phyloP scores from a whole-genome alignment of 2,888 invertebrate species.

The Volucella zonaria region DNA sequence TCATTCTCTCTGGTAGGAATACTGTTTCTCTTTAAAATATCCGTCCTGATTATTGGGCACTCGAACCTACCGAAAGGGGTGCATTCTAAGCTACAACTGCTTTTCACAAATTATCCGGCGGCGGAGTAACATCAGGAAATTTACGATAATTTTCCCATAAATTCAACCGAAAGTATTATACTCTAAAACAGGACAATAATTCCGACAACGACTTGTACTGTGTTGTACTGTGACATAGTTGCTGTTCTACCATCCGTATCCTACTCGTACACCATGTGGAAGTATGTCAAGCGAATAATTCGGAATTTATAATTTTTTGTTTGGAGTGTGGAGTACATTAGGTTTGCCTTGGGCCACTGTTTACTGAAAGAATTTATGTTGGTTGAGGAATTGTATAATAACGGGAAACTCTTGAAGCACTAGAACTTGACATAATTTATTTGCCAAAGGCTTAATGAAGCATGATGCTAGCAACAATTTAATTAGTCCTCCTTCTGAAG shows the following conservation, averaged over 20 bases:
- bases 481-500: constrained; percentile 27
- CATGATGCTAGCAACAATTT: constrained; percentile 14
- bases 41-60: constrained; percentile 4
- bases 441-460: constrained; percentile 29
- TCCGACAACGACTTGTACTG: neutral
- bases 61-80: constrained; percentile 16
- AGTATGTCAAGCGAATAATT: constrained; percentile 30
- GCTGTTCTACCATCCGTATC: neutral
- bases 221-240: neutral
- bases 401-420: neutral
- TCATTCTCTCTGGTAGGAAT: neutral
- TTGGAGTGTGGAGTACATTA: constrained; percentile 26
- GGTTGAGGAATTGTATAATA: neutral
- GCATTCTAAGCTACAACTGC: neutral
- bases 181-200: neutral
- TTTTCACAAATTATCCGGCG: constrained; percentile 24
- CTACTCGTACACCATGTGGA: neutral
- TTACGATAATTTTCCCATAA: constrained; percentile 22
- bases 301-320: constrained; percentile 25
- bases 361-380: constrained; percentile 20
- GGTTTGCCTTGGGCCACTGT: neutral
- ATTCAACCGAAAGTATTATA: constrained; percentile 9
- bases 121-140: constrained; percentile 5
- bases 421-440: constrained; percentile 26
- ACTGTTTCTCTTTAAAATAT: constrained; percentile 3